Evolutionary conservation across 2,113 vertebrate genomes (phyloP).

Genomic region (Erythrolamprus reginae): DNA sequence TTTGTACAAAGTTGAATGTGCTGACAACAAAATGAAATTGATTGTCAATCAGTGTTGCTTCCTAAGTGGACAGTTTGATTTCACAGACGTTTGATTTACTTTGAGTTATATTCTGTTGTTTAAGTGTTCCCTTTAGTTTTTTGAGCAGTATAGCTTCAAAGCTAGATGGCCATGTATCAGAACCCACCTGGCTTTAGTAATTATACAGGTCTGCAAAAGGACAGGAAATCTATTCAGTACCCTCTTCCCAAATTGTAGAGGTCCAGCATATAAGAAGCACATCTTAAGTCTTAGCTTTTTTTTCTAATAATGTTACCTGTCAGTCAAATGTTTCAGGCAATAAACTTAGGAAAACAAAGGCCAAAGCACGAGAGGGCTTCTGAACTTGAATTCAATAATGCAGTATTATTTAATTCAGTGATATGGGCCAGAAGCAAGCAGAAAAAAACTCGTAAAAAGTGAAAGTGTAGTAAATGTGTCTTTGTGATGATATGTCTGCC

Average conservation of each 20-base stretch:
- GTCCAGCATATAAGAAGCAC: background rate
- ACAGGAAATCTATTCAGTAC: background rate
- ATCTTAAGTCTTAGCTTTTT: background rate
- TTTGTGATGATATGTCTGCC: background rate
- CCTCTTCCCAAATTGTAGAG: background rate
- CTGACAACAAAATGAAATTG: too few species aligned
- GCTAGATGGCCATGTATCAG: background rate
- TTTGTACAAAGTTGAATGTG: too few species aligned
- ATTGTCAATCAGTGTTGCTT: too few species aligned
- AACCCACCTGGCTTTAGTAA: background rate
- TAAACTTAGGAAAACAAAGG: background rate
- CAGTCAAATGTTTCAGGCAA: background rate
- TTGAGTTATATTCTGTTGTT: too few species aligned
- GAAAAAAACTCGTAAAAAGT: background rate
- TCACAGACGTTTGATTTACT: too few species aligned
- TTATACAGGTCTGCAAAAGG: background rate
- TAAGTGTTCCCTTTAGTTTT: too few species aligned
- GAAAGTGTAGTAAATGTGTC: background rate
- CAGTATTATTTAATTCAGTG: background rate
- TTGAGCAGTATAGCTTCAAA: background rate
- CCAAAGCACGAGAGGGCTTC: background rate
- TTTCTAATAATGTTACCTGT: background rate
- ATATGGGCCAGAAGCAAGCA: accelerated
- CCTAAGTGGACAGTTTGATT: too few species aligned
- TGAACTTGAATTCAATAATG: background rate